phyloP scores from a whole-genome alignment of 2,113 vertebrate species.

The Trichechus manatus region DNA sequence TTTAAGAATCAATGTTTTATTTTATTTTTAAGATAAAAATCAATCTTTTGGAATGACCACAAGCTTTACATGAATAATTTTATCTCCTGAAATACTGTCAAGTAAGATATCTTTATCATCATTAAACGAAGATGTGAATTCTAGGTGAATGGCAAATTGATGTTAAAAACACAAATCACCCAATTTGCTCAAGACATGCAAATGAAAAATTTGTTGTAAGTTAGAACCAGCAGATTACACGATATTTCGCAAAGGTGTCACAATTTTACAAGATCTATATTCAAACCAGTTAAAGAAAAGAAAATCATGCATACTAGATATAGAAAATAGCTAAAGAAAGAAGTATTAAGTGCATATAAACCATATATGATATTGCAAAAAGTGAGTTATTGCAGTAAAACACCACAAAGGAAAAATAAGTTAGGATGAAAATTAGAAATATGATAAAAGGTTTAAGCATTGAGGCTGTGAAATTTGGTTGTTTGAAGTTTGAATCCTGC shows the following conservation, averaged over 20 bases:
- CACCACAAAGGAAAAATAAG: constrained; percentile 22
- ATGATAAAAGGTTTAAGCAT: background rate
- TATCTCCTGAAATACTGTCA: constrained; percentile 83
- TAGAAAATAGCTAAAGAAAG: background rate
- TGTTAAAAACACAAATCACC: constrained; percentile 78
- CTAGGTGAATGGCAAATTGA: constrained; percentile 81
- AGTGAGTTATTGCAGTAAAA: background rate
- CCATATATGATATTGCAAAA: background rate
- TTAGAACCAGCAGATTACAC: background rate
- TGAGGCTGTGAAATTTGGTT: background rate
- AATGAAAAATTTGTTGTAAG: background rate
- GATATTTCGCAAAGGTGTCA: background rate
- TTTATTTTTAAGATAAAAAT: constrained; percentile 73
- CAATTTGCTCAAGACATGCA: constrained; percentile 75
- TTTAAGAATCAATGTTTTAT: constrained; percentile 54
- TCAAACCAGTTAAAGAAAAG: background rate
- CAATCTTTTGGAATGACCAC: constrained; percentile 77
- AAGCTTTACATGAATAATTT: constrained; percentile 65
- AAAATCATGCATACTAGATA: background rate
- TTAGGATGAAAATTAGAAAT: constrained; percentile 26
- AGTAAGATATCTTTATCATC: constrained; percentile 82
- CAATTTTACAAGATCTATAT: background rate
- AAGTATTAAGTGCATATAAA: background rate
- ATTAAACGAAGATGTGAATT: constrained; percentile 84
- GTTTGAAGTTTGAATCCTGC: background rate